phyloP scores from a whole-genome alignment of 2,888 invertebrate genomes.

The Stenodema calcarata region DNA sequence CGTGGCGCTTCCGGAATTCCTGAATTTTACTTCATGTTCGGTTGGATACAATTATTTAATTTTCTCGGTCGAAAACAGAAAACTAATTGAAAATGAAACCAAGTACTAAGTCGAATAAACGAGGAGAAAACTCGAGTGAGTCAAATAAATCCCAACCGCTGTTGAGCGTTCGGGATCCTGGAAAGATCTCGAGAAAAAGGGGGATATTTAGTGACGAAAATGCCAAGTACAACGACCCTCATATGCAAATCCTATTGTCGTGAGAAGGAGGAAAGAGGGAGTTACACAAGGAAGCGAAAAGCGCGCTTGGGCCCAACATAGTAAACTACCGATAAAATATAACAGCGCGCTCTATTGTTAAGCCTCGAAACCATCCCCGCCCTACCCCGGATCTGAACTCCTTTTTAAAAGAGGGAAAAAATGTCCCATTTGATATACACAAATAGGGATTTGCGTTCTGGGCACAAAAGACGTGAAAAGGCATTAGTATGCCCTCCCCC shows the following conservation, averaged over 20 bases:
- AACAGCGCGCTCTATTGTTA: conserved; percentile 52
- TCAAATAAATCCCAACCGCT: conserved; percentile 8
- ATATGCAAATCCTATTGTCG: conserved; percentile 54
- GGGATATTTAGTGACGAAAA: conserved; percentile 48
- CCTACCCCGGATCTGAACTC: not conserved
- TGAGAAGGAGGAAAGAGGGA: conserved; percentile 37
- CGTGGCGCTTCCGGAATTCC: too few species aligned
- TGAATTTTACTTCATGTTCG: too few species aligned
- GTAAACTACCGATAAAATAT: conserved; percentile 56
- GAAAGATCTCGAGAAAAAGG: not conserved
- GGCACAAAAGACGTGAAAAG: conserved; percentile 55
- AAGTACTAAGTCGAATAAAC: too few species aligned
- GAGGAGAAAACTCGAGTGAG: not conserved
- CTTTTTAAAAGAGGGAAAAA: conserved; percentile 50
- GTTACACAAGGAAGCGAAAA: conserved; percentile 30
- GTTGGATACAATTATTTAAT: too few species aligned
- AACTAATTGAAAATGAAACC: too few species aligned
- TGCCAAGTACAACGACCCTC: conserved; percentile 51
- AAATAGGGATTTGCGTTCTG: conserved; percentile 55
- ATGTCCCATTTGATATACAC: conserved; percentile 56
- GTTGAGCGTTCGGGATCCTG: not conserved
- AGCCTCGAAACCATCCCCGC: conserved; percentile 18
- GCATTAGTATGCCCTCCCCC: conserved; percentile 51
- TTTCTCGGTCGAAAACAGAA: too few species aligned
- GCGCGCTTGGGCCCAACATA: conserved; percentile 44